Base-by-base conservation (phyloP, 2,797 vertebrate species). In the Poeciliopsis gracilis region DNA sequence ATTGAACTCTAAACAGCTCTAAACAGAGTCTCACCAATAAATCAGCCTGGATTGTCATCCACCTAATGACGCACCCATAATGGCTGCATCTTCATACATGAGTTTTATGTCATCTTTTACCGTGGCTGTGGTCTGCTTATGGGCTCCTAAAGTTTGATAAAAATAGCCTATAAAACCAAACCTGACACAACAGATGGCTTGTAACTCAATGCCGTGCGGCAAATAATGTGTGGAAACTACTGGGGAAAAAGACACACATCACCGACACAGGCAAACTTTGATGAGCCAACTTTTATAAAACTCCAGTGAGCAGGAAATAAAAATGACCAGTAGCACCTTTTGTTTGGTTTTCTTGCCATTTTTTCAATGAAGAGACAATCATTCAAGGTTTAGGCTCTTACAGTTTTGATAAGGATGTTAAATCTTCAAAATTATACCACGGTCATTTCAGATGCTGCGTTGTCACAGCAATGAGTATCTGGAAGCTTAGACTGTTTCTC, bases 101-200 rank as follows among this genome's bases (percentile, higher is more conserved):
- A 30, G 41, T 11, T 72, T 77, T 77, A 74, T 43, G 33, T 41
- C 6, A 2, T 67, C 20, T 76, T 77, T 76, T 69, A 33, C 10
- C 36, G 43, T 33, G 61, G 67, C 72, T 84, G 18, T 47, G 38
- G 15, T 75, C 57, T 77, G 59, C 51, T 61, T 43, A 73, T 61
- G 25, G 36, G 36, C 49, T 82, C 75, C 23, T 63, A 69, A 69
- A 73, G 18, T 73, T 78, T 77, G 70, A 36, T 49, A 80, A 33
- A 73, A 45, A 53, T 67, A 23, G 36, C 69, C 33, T 72, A 45
- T 77, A 73, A 71, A 81, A 77, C 20, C 36, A 77, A 55, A 66
- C 53, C 75, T 72, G 75, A 76, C 20, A 55, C 67, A 76, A 57
- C 79, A 81, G 79, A 73, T 77, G 75, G 57, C 63, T 77, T 66